Evolutionary conservation across 2,113 vertebrate species (phyloP), one percentile per base, ranked within the genome.

Genomic region (Clarias gariepinus): DNA sequence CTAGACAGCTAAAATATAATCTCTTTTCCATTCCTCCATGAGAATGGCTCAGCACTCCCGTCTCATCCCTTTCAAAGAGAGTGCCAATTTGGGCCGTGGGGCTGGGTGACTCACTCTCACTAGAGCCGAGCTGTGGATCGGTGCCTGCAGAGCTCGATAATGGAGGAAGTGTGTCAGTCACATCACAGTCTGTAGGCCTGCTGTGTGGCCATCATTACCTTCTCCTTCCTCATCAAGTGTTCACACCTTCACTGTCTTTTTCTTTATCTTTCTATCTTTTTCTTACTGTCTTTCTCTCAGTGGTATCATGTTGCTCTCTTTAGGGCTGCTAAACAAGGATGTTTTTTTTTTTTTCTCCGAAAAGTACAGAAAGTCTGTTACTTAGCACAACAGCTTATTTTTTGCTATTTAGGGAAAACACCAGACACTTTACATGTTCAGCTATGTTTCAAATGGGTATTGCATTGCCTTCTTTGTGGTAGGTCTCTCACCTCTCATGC

Each of bases 121-220:
- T 12, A 28, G 81, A 82, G n/a, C 84, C 23, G 76, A 81, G 79
- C 85, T 88, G 74, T 88, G 76, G 84, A 85, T 88, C 52, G 53
- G 81, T 81, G 87, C 87, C 87, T 88, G 89, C 80, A 57, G 84
- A 89, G 84, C 58, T 71, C 30, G 89, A 90, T 90, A 88, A 90
- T 90, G 82, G 81, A 90, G 66, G 86, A 84, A 87, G 86, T 86
- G 89, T 90, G 89, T 90, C 89, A 88, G 89, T 88, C 87, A 88
- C 81, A 85, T 87, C 80, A 76, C 36, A 85, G 79, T 74, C 85
- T 82, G 85, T 82, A 41, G 85, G 57, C 85, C 79, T 86, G 85
- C 85, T 86, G 85, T 73, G 79, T 73, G 55, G 58, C 85, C 85
- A 74, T 74, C 79, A 82, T 82, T 86, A 82, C 85, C 57, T 86